Evolutionary conservation across 2,797 vertebrate genomes (phyloP).

Genomic region (Melanotaenia maccullochi): DNA sequence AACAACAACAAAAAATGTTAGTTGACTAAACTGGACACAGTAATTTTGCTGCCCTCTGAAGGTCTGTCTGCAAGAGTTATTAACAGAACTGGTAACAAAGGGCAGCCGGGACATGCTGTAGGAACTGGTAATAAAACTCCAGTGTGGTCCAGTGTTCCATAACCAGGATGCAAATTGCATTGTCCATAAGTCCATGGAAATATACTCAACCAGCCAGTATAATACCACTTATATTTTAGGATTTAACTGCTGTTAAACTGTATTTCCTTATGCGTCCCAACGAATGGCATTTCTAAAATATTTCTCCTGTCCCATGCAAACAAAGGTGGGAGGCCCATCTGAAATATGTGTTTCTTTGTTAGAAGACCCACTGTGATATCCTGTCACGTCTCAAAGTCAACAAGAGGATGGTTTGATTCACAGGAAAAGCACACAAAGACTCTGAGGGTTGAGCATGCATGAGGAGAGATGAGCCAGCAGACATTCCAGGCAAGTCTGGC

Average conservation of each 20-base stretch:
- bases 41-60: neutral
- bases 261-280: neutral
- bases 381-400: constrained; percentile 49
- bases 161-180: neutral
- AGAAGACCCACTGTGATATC: constrained; percentile 20
- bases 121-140: neutral
- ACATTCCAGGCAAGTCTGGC: constrained; percentile 65
- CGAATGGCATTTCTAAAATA: constrained; percentile 43
- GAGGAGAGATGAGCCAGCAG: constrained; percentile 24
- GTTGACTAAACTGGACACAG: neutral
- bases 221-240: neutral
- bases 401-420: constrained; percentile 58
- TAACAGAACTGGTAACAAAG: neutral
- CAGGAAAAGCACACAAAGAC: constrained; percentile 51
- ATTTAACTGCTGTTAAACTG: neutral
- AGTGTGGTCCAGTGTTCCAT: neutral
- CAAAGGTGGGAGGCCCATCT: constrained; percentile 41
- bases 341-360: constrained; percentile 38
- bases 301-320: constrained; percentile 35
- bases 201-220: neutral
- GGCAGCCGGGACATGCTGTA: neutral
- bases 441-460: constrained; percentile 15
- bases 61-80: neutral
- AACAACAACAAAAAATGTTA: neutral
- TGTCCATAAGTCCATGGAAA: neutral